Percentiles rank a stretch among this genome's conserved stretches.
These are phyloP conservation scores for Chrysolina oricalcia DNA, from an alignment of 2,888 invertebrate genomes.

Conservation along the genomic window DNA sequence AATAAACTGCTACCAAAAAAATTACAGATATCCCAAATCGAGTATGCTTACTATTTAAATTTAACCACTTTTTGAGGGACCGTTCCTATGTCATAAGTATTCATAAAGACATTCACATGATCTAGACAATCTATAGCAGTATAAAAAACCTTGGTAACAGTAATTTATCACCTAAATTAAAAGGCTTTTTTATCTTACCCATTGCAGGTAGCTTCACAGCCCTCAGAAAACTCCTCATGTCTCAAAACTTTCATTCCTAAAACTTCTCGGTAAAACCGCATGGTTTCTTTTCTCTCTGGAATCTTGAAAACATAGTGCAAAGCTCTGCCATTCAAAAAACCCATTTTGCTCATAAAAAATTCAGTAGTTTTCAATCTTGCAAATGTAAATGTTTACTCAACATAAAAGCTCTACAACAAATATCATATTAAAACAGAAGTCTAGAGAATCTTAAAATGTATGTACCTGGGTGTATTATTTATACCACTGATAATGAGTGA, in stretches of 20 bases:
- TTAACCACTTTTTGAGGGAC: too few relatives aligned
- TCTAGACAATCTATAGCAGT: too few relatives aligned
- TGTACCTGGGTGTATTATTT: too few relatives aligned
- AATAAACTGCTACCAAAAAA: too few relatives aligned
- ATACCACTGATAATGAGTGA: too few relatives aligned
- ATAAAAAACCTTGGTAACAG: too few relatives aligned
- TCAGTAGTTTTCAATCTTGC: not conserved
- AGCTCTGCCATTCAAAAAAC: constrained; percentile 79
- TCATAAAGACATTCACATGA: too few relatives aligned
- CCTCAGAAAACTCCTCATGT: constrained; percentile 98
- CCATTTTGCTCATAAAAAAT: constrained; percentile 52
- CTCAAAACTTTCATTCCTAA: constrained; percentile 97
- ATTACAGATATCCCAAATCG: too few relatives aligned
- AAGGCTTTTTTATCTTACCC: constrained; percentile 77
- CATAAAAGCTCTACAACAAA: constrained; percentile 3
- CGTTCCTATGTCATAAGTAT: too few relatives aligned
- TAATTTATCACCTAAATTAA: too few relatives aligned
- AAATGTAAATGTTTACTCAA: not conserved
- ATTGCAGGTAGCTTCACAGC: constrained; percentile 98
- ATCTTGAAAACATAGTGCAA: constrained; percentile 98
- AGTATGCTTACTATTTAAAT: too few relatives aligned
- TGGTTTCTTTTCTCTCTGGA: constrained; percentile 88
- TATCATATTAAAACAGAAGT: not conserved
- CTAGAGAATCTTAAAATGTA: too few relatives aligned
- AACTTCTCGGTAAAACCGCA: constrained; percentile 90